Evolutionary conservation across 2,888 invertebrate genomes (phyloP).

Genomic region (Halocaridina rubra): DNA sequence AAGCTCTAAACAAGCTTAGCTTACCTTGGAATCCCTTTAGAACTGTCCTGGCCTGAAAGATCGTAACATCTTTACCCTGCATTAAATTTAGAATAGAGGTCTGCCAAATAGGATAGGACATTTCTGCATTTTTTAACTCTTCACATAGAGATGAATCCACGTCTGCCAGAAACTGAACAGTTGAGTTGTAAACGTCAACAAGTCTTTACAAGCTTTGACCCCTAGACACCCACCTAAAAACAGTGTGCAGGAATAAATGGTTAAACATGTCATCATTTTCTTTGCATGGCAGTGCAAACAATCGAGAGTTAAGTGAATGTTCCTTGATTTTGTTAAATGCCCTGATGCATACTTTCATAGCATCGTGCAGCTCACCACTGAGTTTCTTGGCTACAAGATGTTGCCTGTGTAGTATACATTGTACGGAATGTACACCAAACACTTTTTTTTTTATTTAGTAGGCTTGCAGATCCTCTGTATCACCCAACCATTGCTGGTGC

Average conservation of each 20-base stretch:
- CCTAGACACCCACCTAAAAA: neutral
- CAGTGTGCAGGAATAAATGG: neutral
- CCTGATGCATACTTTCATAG: neutral
- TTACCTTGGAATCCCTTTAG: constrained; percentile 16
- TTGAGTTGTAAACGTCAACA: neutral
- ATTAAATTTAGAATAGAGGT: neutral
- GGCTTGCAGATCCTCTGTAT: constrained; percentile 16
- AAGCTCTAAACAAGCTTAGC: constrained; percentile 32
- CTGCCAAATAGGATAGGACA: neutral
- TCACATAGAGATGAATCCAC: neutral
- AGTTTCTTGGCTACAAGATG: constrained; percentile 12
- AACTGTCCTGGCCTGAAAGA: constrained; percentile 39
- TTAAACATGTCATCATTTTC: neutral
- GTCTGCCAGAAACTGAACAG: neutral
- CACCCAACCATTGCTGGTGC: constrained; percentile 1
- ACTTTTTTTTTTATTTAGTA: constrained; percentile 12
- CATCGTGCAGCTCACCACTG: neutral
- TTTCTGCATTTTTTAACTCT: constrained; percentile 1
- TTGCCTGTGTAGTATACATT: neutral
- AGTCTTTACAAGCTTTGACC: neutral
- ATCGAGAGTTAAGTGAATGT: neutral
- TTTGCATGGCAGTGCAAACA: neutral
- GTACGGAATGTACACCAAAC: neutral
- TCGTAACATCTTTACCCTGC: constrained; percentile 37
- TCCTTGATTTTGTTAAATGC: neutral